Percentiles rank a stretch among this genome's conserved stretches.
These are phyloP conservation scores for Girardinichthys multiradiatus DNA, from an alignment of 2,113 vertebrate genomes.

Conservation along the genomic window DNA sequence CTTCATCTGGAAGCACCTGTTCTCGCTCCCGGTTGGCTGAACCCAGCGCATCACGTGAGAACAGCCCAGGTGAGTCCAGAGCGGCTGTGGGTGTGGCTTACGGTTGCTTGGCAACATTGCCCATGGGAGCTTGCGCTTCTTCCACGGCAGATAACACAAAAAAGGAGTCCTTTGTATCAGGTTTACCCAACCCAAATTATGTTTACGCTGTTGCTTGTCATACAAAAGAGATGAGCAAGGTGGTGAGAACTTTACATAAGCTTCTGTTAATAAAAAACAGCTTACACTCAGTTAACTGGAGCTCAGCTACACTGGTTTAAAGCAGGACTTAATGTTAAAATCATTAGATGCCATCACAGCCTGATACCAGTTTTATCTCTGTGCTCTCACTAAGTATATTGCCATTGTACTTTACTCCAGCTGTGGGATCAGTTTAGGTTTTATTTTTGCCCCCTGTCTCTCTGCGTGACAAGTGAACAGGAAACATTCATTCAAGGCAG, in stretches of 20 bases:
- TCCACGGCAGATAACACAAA: conserved; percentile 23
- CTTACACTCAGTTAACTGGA: background rate
- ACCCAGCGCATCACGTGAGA: conserved; percentile 44
- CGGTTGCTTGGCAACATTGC: conserved; percentile 60
- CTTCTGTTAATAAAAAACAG: too few relatives aligned
- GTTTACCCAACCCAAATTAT: conserved; percentile 55
- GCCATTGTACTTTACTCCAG: background rate
- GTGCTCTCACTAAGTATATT: too few relatives aligned
- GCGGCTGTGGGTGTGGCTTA: conserved; percentile 41
- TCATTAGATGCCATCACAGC: background rate
- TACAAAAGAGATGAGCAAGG: conserved; percentile 19
- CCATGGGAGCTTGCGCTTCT: conserved; percentile 46
- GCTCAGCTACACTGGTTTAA: background rate
- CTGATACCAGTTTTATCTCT: background rate
- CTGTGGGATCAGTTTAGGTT: too few relatives aligned
- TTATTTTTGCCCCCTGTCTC: background rate
- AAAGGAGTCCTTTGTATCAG: conserved; percentile 45
- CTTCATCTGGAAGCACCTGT: conserved; percentile 67
- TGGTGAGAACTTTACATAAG: background rate
- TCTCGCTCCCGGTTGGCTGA: conserved; percentile 56
- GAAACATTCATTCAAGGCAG: background rate
- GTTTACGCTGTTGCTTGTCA: background rate
- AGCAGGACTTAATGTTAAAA: background rate
- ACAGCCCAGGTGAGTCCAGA: conserved; percentile 46
- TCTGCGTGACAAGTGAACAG: background rate